A percentile compares a stretch with the other conserved stretches of the same genome.
Conservation (phyloP, 2,797 vertebrate genomes). For the Champsocephalus gunnari region DNA sequence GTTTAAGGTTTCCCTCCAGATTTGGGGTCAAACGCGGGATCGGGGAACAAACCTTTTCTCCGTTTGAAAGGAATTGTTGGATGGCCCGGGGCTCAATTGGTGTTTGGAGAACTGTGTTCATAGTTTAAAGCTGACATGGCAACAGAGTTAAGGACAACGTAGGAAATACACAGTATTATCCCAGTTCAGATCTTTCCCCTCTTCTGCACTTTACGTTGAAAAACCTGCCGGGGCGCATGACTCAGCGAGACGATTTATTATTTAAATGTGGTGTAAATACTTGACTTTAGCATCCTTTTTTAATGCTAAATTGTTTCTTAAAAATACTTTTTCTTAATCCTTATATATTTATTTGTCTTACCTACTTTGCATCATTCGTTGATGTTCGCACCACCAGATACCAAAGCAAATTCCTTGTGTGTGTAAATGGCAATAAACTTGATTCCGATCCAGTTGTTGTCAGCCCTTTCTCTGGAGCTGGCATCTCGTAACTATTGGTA, state of each 20-base stretch:
- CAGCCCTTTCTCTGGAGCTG: conserved; percentile 14
- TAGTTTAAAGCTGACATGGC: background rate
- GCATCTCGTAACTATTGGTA: conserved; percentile 29
- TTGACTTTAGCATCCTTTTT: too few species aligned
- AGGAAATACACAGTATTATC: background rate
- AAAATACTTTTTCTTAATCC: too few species aligned
- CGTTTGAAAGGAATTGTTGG: conserved; percentile 21
- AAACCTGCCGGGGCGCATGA: background rate
- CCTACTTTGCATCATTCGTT: too few species aligned
- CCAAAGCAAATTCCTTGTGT: too few species aligned
- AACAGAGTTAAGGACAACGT: background rate
- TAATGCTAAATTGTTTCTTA: too few species aligned
- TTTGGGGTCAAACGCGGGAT: conserved; percentile 36
- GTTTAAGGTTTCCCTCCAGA: conserved; percentile 17
- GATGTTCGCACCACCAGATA: too few species aligned
- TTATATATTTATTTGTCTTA: too few species aligned
- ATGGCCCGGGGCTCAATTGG: background rate
- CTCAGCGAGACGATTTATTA: background rate
- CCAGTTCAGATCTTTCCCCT: background rate
- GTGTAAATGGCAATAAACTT: too few species aligned
- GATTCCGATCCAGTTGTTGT: background rate
- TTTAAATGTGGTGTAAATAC: too few species aligned
- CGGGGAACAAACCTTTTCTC: conserved; percentile 25
- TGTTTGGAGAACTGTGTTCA: background rate
- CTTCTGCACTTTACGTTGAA: background rate